These are phyloP conservation scores for Chelonus formosanus DNA, from an alignment of 2,888 invertebrate species.

Conservation along the genomic window DNA sequence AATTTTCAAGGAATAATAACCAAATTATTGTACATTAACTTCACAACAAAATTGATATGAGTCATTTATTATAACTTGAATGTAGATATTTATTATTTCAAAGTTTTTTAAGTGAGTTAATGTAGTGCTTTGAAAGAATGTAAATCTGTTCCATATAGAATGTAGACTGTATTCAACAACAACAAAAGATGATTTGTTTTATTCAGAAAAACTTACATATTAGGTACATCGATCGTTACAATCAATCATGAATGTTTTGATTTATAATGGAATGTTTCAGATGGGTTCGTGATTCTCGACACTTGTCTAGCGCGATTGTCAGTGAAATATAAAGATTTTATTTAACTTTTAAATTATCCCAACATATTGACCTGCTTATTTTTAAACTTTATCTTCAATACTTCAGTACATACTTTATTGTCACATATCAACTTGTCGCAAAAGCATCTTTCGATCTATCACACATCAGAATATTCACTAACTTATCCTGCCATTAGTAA, in stretches of 20 bases:
- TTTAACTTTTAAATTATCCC: not conserved
- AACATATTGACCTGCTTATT: slow-evolving; percentile 1
- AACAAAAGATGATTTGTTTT: slow-evolving; percentile 33
- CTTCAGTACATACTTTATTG: slow-evolving; percentile 34
- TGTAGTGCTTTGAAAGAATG: no score
- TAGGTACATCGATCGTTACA: slow-evolving; percentile 36
- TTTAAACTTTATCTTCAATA: slow-evolving; percentile 29
- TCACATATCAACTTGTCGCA: slow-evolving; percentile 29
- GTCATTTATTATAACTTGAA: no score
- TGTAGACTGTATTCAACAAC: slow-evolving; percentile 25
- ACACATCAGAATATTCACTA: not conserved
- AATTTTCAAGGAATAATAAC: no score
- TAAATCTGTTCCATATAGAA: no score
- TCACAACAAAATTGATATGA: no score
- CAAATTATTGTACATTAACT: no score
- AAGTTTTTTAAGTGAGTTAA: no score
- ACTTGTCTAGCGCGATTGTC: slow-evolving; percentile 26
- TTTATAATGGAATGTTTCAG: not conserved
- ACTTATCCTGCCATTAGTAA: not conserved
- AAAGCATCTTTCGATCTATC: slow-evolving; percentile 1
- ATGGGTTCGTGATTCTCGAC: slow-evolving; percentile 12
- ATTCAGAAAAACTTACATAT: slow-evolving; percentile 33
- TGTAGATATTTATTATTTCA: no score
- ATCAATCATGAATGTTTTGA: slow-evolving; percentile 12
- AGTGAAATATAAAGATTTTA: slow-evolving; percentile 24